These are phyloP conservation scores for Falco rusticolus DNA, from an alignment of 2,797 vertebrate species.

Conservation along the genomic window DNA sequence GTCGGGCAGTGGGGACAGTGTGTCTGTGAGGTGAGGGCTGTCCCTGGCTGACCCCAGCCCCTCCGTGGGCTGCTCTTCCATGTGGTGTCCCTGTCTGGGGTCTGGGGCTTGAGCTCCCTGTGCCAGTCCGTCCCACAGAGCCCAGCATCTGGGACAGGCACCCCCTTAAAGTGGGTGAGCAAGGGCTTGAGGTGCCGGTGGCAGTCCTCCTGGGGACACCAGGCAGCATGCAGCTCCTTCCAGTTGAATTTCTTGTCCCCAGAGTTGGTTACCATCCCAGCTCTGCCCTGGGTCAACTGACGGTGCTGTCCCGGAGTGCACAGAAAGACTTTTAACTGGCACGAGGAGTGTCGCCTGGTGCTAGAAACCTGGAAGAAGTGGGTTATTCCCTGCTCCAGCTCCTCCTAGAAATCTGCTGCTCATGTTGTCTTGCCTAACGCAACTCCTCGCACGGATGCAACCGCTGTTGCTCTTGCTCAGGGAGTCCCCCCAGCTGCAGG, in stretches of 20 bases:
- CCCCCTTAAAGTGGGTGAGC: accelerated
- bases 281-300: background rate
- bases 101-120: background rate
- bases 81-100: accelerated
- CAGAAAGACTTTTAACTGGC: background rate
- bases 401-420: background rate
- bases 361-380: background rate
- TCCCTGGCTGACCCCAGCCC: background rate
- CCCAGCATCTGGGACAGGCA: accelerated
- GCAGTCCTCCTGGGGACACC: background rate
- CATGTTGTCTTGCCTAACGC: accelerated
- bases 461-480: background rate
- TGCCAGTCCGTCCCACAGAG: accelerated
- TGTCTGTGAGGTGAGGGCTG: background rate
- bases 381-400: background rate
- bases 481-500: background rate
- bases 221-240: accelerated
- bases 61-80: background rate
- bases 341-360: background rate
- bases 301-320: accelerated
- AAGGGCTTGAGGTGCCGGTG: background rate
- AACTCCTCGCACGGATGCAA: background rate
- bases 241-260: background rate
- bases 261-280: background rate
- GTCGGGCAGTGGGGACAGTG: background rate